Base-by-base conservation (phyloP, 2,113 vertebrate genomes). In the Cynocephalus volans region DNA sequence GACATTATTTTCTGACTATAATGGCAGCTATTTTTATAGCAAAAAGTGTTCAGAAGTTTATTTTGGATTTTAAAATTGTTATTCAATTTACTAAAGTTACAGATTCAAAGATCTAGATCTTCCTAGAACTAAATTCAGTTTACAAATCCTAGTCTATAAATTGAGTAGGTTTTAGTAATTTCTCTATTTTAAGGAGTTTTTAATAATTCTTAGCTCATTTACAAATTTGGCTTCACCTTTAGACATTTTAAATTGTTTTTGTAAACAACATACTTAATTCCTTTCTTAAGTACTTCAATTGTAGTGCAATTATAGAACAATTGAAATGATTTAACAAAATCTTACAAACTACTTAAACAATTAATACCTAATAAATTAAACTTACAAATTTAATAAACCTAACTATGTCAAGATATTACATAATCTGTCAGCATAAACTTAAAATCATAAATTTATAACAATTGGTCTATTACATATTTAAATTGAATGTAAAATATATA, bases 251-350 rank as follows among this genome's bases (percentile, higher is more conserved):
- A 93, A 65, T 62, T 48, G 15, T n/a, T 94, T 88, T 96, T 41
- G 9, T 73, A 60, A 96, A 87, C 19, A 77, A 56, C 72, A 56
- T 56, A 85, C 69, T 52, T 58, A 4, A 70, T 85, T 89, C 54
- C 7, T 92, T 77, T 88, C 21, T 52, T 65, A 77, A 62, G 21
- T 85, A 24, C 12, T 73, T 93, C 18, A 79, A 26, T 13, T 58
- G 5, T 45, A 83, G 8, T 85, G 23, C 12, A 65, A 36, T 64
- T 82, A 33, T 48, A 75, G 6, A 81, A 13, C 1, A 80, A 17
- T 56, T 64, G 48, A 93, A 85, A 58, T 36, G 52, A 70, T 76
- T 88, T 94, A 93, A 95, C 10, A 79, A 79, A 96, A 52, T 83
- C 5, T 26, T 67, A 69, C 8, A 90, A 41, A 70, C 15, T 64